Percentiles rank a stretch among this genome's conserved stretches.
phyloP scores from a whole-genome alignment of 2,113 vertebrate genomes.

The Lepisosteus osseus region DNA sequence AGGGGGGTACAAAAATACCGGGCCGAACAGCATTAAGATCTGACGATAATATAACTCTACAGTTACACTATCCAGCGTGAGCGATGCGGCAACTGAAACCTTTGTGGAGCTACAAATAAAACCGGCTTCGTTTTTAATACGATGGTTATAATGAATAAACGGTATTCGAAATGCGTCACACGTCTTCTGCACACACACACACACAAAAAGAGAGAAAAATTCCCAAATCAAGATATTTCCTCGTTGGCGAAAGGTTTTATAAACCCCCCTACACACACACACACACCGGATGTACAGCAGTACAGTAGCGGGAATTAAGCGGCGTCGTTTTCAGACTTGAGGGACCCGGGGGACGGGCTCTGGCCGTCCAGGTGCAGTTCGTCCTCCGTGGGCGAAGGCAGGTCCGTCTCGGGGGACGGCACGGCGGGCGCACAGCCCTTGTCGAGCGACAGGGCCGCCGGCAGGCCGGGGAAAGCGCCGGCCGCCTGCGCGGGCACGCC shows the following conservation, averaged over 20 bases:
- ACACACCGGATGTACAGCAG: too few species aligned
- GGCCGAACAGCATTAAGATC: slow-evolving; percentile 2
- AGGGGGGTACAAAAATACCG: neutral
- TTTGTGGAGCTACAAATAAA: slow-evolving; percentile 13
- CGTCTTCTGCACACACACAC: too few species aligned
- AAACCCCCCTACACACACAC: slow-evolving; percentile 13
- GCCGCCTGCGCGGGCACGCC: slow-evolving; percentile 62
- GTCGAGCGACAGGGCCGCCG: slow-evolving; percentile 46
- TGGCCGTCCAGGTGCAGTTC: slow-evolving; percentile 48
- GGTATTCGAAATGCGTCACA: slow-evolving; percentile 3
- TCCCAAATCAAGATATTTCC: slow-evolving; percentile 30
- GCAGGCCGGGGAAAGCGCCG: slow-evolving; percentile 71
- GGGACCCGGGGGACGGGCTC: slow-evolving; percentile 43
- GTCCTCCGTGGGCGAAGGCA: slow-evolving; percentile 45
- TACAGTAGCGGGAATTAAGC: slow-evolving; percentile 27
- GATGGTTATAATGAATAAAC: slow-evolving; percentile 27
- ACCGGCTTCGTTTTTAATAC: neutral
- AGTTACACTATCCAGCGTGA: neutral
- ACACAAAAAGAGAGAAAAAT: slow-evolving; percentile 15
- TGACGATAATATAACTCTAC: neutral
- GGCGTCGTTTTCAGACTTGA: slow-evolving; percentile 39
- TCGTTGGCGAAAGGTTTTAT: slow-evolving; percentile 30
- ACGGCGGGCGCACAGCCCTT: slow-evolving; percentile 43
- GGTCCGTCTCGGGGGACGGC: slow-evolving; percentile 36
- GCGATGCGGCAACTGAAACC: neutral